Base-by-base conservation (phyloP, 2,113 vertebrate genomes). In the Notothenia rossii region DNA sequence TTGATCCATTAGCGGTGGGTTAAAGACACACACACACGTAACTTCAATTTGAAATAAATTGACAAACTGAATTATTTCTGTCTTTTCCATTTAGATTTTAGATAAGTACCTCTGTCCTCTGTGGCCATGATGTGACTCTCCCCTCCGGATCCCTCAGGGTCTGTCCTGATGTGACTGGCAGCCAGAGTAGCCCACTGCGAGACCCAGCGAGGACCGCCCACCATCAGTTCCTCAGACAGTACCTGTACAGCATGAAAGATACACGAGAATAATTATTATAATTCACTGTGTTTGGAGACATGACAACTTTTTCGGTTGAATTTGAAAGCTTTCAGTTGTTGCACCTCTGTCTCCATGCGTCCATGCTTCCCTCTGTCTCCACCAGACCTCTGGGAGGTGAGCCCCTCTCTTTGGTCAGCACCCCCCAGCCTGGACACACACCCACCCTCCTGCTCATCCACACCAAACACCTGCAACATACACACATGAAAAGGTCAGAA, bases 111-210 rank as follows among this genome's bases (percentile, higher is more conserved):
- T 62, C 96, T 96, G 89, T 98, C 96, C 79, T 97, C 86, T 29
- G 92, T 82, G 85, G 89, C 77, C 87, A 95, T 89, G 51, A 92
- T 36, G 77, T 94, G 94, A 59, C 94, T 93, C 73, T 97, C 97
- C 53, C 94, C 77, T 71, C 95, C 95, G 17, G 95, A 93, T 81
- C 97, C 97, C 87, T 96, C 97, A 22, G 95, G 96, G 82, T 99
- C 97, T 58, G 97, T 97, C 81, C 94, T 94, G 51, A 97, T 96
- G 82, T 99, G 98, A 92, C 96, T 98, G 85, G 98, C 97, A 89
- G 98, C 98, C 87, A 99, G 88, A 91, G 96, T 98, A 70, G 97
- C 97, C 98, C 98, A 99, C 54, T 99, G 98, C 0, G 98, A 99
- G 33, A 98, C 96, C 98, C 98, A 99, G 2, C 96, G 97, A 83